Percentiles rank a stretch among this genome's conserved stretches.
Conservation (phyloP, 92 coral and sea anemone species). For the Virgularia gustaviana region DNA sequence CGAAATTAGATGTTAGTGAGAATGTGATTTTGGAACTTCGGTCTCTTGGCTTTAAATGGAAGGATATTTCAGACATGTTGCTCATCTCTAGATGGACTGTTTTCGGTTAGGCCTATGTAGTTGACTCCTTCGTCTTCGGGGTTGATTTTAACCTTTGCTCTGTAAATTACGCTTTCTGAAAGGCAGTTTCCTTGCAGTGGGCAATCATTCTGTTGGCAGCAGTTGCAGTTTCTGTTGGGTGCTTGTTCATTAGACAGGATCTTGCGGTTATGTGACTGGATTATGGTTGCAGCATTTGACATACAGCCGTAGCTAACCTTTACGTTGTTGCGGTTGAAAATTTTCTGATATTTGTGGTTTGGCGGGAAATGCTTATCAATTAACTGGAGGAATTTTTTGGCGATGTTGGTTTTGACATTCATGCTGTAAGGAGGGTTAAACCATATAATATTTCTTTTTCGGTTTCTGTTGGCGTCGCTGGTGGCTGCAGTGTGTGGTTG, state of each 20-base stretch:
- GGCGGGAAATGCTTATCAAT: background rate
- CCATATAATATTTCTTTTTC: slow-evolving; percentile 21
- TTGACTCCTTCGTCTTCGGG: background rate
- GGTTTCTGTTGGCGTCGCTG: background rate
- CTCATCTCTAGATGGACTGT: background rate
- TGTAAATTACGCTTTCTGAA: background rate
- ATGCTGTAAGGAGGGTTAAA: slow-evolving; percentile 12
- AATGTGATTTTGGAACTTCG: background rate
- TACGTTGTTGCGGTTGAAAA: background rate
- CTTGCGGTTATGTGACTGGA: background rate
- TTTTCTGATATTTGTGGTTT: background rate
- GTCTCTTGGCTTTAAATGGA: background rate
- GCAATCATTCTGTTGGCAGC: background rate
- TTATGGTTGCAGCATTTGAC: background rate
- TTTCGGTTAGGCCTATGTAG: background rate
- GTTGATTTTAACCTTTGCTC: background rate
- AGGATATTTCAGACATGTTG: background rate
- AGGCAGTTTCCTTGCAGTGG: background rate
- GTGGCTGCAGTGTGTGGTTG: too few relatives aligned
- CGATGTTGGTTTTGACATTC: slow-evolving; percentile 11
- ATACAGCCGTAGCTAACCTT: slow-evolving; percentile 1
- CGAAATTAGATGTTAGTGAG: background rate
- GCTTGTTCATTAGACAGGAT: too few relatives aligned
- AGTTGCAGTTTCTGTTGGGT: slow-evolving; percentile 6
- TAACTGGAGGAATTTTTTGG: background rate